Base-by-base conservation (phyloP, 2,888 invertebrate genomes). In the Rotaria magnacalcarata region DNA sequence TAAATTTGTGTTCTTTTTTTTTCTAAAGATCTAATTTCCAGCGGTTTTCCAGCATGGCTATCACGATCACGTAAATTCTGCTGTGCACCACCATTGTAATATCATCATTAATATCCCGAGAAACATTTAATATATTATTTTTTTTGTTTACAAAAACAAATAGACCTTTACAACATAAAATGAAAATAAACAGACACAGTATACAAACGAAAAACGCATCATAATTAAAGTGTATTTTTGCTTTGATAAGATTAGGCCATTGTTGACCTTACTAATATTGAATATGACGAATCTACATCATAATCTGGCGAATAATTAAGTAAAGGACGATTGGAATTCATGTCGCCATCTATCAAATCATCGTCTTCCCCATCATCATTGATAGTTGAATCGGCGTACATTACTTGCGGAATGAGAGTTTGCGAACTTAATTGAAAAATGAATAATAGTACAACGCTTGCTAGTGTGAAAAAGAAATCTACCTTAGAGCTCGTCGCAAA, bases 1-100 rank as follows among this genome's bases (percentile, higher is more conserved):
- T 16, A 34, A 67, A 34, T 19, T 67, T 21, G 21, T 16, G 52
- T 14, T 54, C 4, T 21, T 54, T 21, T 54, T 54, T 54, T 21
- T 54, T 54, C 8, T 54, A 14, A 27, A 67, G 67, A 67, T 19
- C 5, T 67, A 16, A 41, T 14, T 67, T 34, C 14, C 19, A 67
- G 67, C n/a, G 67, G 67, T 19, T 34, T 67, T 67, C 34, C 67
- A 19, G 34, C 67, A 67, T 67, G 67, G 67, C 19, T 67, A 67
- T 16, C 34, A 34, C 67, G 67, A 34, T 34, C 67, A 34, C 67
- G 67, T 67, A 67, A 67, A 67, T 67, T 67, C 27, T 67, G 67
- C 67, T 67, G 67, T 34, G 67, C 67, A 34, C 67, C 67, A 67
- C 67, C 67, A 67, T 67, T 67, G 67, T 67, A 67, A 67, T 6